phyloP scores from a whole-genome alignment of 2,797 vertebrate genomes.

The Lindbergichthys nudifrons region DNA sequence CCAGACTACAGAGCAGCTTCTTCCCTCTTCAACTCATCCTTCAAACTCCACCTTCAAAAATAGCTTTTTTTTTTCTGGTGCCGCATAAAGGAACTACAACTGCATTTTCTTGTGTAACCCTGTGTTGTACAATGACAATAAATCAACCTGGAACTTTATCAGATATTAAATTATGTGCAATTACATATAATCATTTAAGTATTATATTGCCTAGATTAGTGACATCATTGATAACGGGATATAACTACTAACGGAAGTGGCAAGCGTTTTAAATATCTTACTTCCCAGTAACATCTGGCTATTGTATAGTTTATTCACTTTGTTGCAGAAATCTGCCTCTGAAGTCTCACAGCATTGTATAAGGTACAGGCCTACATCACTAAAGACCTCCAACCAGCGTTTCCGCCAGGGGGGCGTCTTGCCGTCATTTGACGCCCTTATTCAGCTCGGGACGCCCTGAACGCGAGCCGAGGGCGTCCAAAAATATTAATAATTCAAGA shows the following conservation, averaged over 20 bases:
- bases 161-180: not conserved
- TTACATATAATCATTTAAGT: not conserved
- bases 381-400: slow-evolving; percentile 9
- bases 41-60: not conserved
- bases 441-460: too few species aligned
- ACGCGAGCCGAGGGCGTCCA: too few species aligned
- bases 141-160: not conserved
- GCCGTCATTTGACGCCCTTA: too few species aligned
- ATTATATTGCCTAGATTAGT: not conserved
- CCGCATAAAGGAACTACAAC: not conserved
- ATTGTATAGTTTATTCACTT: not conserved
- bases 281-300: not conserved
- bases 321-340: not conserved
- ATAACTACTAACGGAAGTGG: not conserved
- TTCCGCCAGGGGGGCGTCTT: too few species aligned
- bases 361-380: slow-evolving; percentile 13
- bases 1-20: not conserved
- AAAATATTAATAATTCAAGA: too few species aligned
- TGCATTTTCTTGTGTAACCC: not conserved
- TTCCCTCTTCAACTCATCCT: not conserved
- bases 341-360: not conserved
- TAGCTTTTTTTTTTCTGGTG: not conserved
- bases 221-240: too few species aligned
- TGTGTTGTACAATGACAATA: not conserved
- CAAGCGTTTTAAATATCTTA: not conserved